phyloP scores from a whole-genome alignment of 2,888 invertebrate species.

The Eupithecia vulgata region DNA sequence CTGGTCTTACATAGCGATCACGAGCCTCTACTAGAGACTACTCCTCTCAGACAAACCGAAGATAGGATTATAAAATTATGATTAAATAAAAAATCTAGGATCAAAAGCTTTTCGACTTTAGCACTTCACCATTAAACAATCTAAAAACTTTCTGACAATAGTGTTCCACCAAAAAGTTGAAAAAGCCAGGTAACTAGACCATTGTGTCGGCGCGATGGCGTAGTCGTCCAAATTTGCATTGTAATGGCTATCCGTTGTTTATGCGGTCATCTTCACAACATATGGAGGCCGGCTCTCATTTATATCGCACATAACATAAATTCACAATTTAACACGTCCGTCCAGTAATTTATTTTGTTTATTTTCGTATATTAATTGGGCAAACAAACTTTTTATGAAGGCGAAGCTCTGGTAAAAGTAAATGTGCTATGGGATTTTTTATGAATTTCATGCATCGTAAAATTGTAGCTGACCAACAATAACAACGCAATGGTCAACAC shows the following conservation, averaged over 20 bases:
- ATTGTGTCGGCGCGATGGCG: slow-evolving; percentile 63
- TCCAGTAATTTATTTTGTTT: slow-evolving; percentile 44
- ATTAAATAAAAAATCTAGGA: too few species aligned
- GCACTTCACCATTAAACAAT: neutral
- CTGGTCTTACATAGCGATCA: too few species aligned
- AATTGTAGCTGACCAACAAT: neutral
- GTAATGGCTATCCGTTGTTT: slow-evolving; percentile 74
- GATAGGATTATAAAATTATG: too few species aligned
- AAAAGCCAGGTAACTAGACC: slow-evolving; percentile 64
- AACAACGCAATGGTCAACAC: neutral
- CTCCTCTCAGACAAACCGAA: too few species aligned
- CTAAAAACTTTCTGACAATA: neutral
- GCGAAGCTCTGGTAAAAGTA: slow-evolving; percentile 1
- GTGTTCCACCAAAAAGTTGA: slow-evolving; percentile 66
- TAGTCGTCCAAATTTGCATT: slow-evolving; percentile 70
- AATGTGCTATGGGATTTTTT: neutral
- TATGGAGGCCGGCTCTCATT: slow-evolving; percentile 55
- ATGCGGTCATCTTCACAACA: slow-evolving; percentile 60
- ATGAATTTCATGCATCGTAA: slow-evolving; percentile 1
- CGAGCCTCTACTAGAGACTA: too few species aligned
- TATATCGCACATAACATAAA: slow-evolving; percentile 51
- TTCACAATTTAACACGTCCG: slow-evolving; percentile 51
- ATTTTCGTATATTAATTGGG: slow-evolving; percentile 36
- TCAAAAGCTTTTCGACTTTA: too few species aligned
- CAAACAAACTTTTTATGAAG: slow-evolving; percentile 17